Evolutionary conservation across 2,888 invertebrate species (phyloP).

Genomic region (Conops quadrifasciatus): DNA sequence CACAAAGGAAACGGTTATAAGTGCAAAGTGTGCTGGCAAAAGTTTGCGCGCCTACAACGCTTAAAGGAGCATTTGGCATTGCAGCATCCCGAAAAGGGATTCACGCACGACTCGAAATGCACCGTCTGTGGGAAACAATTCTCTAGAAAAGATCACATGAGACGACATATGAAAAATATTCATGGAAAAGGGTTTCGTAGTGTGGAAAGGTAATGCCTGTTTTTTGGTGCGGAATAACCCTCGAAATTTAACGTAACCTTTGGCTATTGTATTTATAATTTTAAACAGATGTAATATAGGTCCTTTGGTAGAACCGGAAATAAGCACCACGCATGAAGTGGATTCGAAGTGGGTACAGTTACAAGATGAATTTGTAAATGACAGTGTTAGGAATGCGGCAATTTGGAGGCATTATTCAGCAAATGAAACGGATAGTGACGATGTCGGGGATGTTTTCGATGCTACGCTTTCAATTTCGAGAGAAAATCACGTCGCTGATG

Average conservation of each 20-base stretch:
- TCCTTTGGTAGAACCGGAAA: too few species aligned
- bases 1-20: conserved; percentile 49
- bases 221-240: too few species aligned
- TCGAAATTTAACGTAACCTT: too few species aligned
- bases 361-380: too few species aligned
- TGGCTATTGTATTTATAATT: too few species aligned
- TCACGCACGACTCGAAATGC: conserved; percentile 22
- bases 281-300: conserved; percentile 35
- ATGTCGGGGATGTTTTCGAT: conserved; percentile 42
- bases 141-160: conserved; percentile 65
- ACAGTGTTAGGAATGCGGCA: neutral
- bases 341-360: too few species aligned
- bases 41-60: conserved; percentile 64
- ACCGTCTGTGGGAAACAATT: conserved; percentile 53
- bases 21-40: conserved; percentile 65
- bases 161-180: conserved; percentile 65
- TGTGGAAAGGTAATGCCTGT: conserved; percentile 19
- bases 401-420: neutral
- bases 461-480: conserved; percentile 57
- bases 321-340: too few species aligned
- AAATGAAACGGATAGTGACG: conserved; percentile 29
- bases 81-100: conserved; percentile 48
- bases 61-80: conserved; percentile 64
- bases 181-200: conserved; percentile 50
- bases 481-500: conserved; percentile 41